A percentile compares a stretch with the other conserved stretches of the same genome.
Evolutionary conservation across 2,888 invertebrate genomes (phyloP).

Genomic region (Eilema griseolum): DNA sequence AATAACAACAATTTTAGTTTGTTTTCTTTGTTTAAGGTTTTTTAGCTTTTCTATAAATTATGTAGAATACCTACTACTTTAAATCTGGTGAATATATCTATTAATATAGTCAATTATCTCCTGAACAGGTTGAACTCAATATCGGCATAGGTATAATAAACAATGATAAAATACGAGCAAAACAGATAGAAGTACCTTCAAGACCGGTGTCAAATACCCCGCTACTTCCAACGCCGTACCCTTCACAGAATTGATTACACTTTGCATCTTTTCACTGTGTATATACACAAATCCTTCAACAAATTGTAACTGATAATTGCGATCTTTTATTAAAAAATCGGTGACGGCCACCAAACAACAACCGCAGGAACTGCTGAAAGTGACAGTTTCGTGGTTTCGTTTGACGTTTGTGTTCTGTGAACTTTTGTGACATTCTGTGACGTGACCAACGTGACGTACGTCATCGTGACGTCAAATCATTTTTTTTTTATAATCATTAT

Average conservation of each 20-base stretch:
- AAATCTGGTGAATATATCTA: not conserved
- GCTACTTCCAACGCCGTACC: slow-evolving; percentile 98
- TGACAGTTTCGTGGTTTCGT: slow-evolving; percentile 1
- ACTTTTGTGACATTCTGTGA: no score
- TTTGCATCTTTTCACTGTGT: slow-evolving; percentile 91
- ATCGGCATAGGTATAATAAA: slow-evolving; percentile 30
- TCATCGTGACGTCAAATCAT: no score
- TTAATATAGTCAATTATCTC: not conserved
- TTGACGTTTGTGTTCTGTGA: no score
- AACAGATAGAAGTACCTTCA: slow-evolving; percentile 90
- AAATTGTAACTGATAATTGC: slow-evolving; percentile 10
- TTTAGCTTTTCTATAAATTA: not conserved
- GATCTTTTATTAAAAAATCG: slow-evolving; percentile 25
- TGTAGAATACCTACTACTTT: not conserved
- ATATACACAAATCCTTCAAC: slow-evolving; percentile 15
- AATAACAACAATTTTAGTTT: not conserved
- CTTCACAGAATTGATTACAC: slow-evolving; percentile 97
- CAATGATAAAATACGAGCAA: slow-evolving; percentile 25
- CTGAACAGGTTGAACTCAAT: slow-evolving; percentile 11
- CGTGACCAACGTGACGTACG: no score
- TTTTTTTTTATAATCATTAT: no score
- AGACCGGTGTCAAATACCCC: slow-evolving; percentile 97
- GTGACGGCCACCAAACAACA: slow-evolving; percentile 3
- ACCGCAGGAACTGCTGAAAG: not conserved
- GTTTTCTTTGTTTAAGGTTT: not conserved